These are phyloP conservation scores for Sanderia malayensis DNA, from an alignment of 30 jellyfish, hydroid and myxozoan species.

Conservation along the genomic window DNA sequence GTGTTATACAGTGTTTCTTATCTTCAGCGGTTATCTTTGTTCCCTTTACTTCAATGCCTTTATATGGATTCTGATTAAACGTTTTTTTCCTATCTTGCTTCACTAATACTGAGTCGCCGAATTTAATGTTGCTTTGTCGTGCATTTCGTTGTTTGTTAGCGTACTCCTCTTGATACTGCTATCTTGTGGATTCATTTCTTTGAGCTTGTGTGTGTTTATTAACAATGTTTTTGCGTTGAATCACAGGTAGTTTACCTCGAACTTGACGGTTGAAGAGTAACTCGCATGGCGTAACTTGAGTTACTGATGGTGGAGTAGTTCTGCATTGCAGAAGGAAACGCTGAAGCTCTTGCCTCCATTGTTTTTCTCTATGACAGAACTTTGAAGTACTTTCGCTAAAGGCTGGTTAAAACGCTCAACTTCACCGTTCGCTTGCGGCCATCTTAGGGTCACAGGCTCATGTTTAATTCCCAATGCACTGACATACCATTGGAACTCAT, in stretches of 20 bases:
- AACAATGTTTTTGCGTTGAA: background rate
- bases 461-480: too few relatives aligned
- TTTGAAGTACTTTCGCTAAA: constrained; percentile 17
- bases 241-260: constrained; percentile 40
- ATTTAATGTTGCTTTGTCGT: background rate
- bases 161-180: constrained; percentile 4
- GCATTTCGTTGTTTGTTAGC: constrained; percentile 31
- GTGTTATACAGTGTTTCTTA: background rate
- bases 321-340: constrained; percentile 23
- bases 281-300: constrained; percentile 29
- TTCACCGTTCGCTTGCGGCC: too few relatives aligned
- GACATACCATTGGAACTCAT: too few relatives aligned
- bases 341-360: constrained; percentile 19
- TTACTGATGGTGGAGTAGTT: constrained; percentile 10
- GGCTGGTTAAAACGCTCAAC: too few relatives aligned
- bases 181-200: constrained; percentile 16
- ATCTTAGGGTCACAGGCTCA: too few relatives aligned
- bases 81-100: background rate
- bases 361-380: constrained; percentile 33
- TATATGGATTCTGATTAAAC: too few relatives aligned
- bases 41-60: background rate
- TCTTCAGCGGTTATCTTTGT: background rate
- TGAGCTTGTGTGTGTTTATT: constrained; percentile 26
- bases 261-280: constrained; percentile 26
- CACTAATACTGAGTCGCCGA: background rate